A percentile compares a stretch with the other conserved stretches of the same genome.
Evolutionary conservation across 2,797 vertebrate species (phyloP).

Genomic region (Centropyge bicolor): DNA sequence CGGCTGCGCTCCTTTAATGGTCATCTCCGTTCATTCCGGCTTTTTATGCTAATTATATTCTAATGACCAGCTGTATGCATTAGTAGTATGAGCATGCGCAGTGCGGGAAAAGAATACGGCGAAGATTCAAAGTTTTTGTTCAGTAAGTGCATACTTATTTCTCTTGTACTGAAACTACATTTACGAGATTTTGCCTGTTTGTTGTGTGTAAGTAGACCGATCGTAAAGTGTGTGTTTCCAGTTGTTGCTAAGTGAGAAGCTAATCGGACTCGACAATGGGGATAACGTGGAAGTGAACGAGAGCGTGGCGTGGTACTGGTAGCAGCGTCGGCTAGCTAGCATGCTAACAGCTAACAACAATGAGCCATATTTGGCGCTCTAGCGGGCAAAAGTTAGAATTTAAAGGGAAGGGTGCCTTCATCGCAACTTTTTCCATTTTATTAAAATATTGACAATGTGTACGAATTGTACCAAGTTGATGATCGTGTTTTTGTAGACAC

Average conservation of each 20-base stretch:
- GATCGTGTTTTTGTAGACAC: not conserved
- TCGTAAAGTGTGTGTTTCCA: not conserved
- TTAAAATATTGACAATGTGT: not conserved
- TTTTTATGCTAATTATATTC: conserved; percentile 83
- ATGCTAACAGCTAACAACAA: conserved; percentile 86
- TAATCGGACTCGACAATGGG: conserved; percentile 78
- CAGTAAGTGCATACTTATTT: conserved; percentile 80
- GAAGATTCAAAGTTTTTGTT: conserved; percentile 88
- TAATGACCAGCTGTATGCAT: conserved; percentile 85
- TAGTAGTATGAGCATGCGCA: conserved; percentile 88
- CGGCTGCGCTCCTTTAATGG: conserved; percentile 83
- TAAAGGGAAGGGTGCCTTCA: conserved; percentile 51
- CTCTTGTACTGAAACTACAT: conserved; percentile 27
- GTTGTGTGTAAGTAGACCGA: not conserved
- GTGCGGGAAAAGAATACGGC: conserved; percentile 72
- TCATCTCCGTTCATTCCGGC: conserved; percentile 74
- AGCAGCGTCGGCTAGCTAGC: conserved; percentile 73
- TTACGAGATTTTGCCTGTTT: not conserved
- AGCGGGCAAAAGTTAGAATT: conserved; percentile 78
- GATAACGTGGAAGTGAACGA: conserved; percentile 80
- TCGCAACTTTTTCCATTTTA: conserved; percentile 8
- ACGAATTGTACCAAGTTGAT: fast-evolving
- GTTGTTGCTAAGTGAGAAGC: conserved; percentile 45
- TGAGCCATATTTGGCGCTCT: conserved; percentile 85
- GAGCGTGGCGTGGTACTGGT: conserved; percentile 85